Evolutionary conservation across 2,888 invertebrate genomes (phyloP).

Genomic region (Hypsopygia costalis): DNA sequence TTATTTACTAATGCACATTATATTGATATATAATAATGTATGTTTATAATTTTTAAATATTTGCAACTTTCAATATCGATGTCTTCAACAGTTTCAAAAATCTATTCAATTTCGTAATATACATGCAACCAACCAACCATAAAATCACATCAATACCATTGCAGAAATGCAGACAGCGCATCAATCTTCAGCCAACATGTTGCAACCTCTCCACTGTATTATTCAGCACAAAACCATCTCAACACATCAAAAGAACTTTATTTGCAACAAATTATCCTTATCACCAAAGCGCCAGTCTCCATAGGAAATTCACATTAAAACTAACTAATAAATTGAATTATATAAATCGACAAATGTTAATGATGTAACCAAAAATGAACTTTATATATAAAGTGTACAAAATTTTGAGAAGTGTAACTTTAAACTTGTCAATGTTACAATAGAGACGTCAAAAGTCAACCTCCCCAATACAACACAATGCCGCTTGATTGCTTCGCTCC

Average conservation of each 20-base stretch:
- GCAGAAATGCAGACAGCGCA: slow-evolving; percentile 5
- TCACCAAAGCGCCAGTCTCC: slow-evolving; percentile 55
- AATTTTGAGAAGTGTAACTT: slow-evolving; percentile 25
- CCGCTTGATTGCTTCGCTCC: slow-evolving; percentile 60
- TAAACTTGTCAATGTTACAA: slow-evolving; percentile 36
- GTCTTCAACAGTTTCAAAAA: neutral
- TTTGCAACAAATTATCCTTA: slow-evolving; percentile 64
- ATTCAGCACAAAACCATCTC: slow-evolving; percentile 15
- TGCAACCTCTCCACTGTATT: slow-evolving; percentile 18
- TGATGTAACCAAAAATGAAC: slow-evolving; percentile 18
- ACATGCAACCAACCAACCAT: slow-evolving; percentile 16
- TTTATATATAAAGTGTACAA: slow-evolving; percentile 13
- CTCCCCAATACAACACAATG: slow-evolving; percentile 51
- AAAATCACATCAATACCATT: slow-evolving; percentile 12
- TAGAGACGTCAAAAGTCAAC: slow-evolving; percentile 68
- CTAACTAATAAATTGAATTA: slow-evolving; percentile 7
- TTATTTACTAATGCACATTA: no score
- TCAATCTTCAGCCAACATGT: slow-evolving; percentile 16
- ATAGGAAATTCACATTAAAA: slow-evolving; percentile 10
- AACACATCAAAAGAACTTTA: slow-evolving; percentile 36
- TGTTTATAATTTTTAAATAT: no score
- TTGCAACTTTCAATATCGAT: neutral
- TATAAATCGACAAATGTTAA: slow-evolving; percentile 5
- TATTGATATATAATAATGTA: no score
- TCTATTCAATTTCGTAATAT: slow-evolving; percentile 8